Base-by-base conservation (phyloP, 2,888 invertebrate species). In the Lampropteryx suffumata region DNA sequence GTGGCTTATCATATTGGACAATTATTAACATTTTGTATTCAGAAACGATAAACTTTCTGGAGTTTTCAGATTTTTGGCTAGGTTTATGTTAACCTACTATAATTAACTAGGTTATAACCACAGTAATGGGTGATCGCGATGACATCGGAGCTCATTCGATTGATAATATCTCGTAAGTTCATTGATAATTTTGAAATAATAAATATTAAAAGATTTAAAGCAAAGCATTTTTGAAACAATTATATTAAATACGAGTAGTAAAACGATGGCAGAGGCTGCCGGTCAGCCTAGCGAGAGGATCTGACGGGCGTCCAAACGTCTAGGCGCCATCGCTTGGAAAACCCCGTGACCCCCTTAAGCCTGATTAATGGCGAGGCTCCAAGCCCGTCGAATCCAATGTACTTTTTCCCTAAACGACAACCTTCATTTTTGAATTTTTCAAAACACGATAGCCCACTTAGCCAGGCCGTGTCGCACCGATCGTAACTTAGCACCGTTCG, bases 371-470 rank as follows among this genome's bases (percentile, higher is more conserved):
- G 67, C 63, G 50, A 63, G 43, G 50, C 48, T 59, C 52, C 42
- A 69, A 62, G 63, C 67, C 59, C 57, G 63, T 64, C 69, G 67
- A 73, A 75, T 71, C 67, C 60, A 58, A 61, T 73, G 64, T 79
- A 71, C 76, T 79, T 80, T 78, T 79, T 73, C 58, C 61, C 66
- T 68, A 71, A 75, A 69, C 67, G 71, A 71, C 73, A 77, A 76
- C 73, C 73, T 71, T 66, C 64, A 71, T 77, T 82, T 85, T 84
- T 75, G 70, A 79, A 79, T 79, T 81, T 81, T 83, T 78, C 64
- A 74, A 82, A 82, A 90, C 89, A 89, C 82, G 88, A 83, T 87
- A 87, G 87, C 72, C 86, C 89, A 90, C 82, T 90, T 90, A 90
- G 80, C 77, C 80, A 53, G 66, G 65, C 73, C 77, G 71, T 88